Percentiles rank a stretch among this genome's conserved stretches.
Evolutionary conservation across 2,113 vertebrate genomes (phyloP).

Genomic region (Fulica atra): DNA sequence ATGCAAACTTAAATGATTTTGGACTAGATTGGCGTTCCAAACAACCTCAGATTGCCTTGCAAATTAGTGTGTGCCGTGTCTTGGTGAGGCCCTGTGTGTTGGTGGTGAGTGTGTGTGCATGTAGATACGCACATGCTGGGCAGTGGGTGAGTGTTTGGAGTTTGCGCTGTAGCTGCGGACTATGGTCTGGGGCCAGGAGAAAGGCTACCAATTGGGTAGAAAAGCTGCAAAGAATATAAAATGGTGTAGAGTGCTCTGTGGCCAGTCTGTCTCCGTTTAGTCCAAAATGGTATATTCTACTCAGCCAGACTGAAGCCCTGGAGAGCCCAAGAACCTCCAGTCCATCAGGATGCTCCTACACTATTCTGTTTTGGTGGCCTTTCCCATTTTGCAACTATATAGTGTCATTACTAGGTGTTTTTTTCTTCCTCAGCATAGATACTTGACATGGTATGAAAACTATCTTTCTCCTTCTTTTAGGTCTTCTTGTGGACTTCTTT

Average conservation of each 20-base stretch:
- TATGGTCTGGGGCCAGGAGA: fast-evolving
- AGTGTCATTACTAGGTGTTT: not conserved
- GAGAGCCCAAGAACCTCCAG: not conserved
- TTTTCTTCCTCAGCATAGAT: not conserved
- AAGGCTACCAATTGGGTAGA: not conserved
- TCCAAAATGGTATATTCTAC: not conserved
- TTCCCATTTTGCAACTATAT: not conserved
- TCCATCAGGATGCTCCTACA: not conserved
- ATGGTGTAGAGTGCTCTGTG: not conserved
- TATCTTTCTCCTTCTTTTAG: not conserved
- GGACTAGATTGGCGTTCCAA: not conserved
- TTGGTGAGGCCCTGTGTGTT: fast-evolving
- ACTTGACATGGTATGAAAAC: not conserved
- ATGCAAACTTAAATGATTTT: not conserved
- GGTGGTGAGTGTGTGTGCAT: not conserved
- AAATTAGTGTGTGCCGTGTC: not conserved
- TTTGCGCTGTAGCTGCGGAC: fast-evolving
- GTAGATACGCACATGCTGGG: fast-evolving
- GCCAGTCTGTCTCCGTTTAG: not conserved
- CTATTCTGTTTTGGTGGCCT: not conserved
- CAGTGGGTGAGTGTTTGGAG: fast-evolving
- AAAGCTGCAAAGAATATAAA: not conserved
- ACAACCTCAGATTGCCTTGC: not conserved
- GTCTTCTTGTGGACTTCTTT: not conserved
- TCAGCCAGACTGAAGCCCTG: fast-evolving